Percentiles rank a stretch among this genome's conserved stretches.
Evolutionary conservation across 2,888 invertebrate species (phyloP).

Genomic region (Hedychridium roseum): DNA sequence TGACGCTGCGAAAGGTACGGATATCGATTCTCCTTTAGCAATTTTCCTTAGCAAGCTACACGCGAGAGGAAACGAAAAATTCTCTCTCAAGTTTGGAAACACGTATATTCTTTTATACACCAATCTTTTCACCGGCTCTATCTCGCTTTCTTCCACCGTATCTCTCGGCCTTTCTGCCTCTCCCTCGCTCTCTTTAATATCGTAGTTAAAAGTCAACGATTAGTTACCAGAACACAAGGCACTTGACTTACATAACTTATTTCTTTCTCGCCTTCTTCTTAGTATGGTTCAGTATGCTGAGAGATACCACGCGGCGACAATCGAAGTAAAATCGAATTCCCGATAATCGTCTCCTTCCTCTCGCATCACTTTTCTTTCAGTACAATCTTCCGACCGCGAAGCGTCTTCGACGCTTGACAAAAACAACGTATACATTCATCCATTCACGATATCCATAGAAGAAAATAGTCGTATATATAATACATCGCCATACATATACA

Average conservation of each 20-base stretch:
- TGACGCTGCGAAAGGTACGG: too few relatives aligned
- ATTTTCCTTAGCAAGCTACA: too few relatives aligned
- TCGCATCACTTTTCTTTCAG: constrained; percentile 10
- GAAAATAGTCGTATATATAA: constrained; percentile 56
- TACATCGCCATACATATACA: constrained; percentile 23
- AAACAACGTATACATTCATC: constrained; percentile 44
- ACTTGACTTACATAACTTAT: constrained; percentile 62
- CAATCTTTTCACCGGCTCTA: too few relatives aligned
- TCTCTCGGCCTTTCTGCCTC: constrained; percentile 25
- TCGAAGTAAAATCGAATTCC: neutral
- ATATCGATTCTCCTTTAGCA: too few relatives aligned
- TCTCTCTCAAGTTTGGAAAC: too few relatives aligned
- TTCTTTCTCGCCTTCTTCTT: constrained; percentile 43
- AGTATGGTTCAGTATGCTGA: constrained; percentile 50
- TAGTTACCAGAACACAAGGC: constrained; percentile 64
- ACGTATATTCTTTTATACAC: too few relatives aligned
- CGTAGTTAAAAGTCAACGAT: constrained; percentile 62
- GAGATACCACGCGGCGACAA: constrained; percentile 45
- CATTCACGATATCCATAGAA: constrained; percentile 58
- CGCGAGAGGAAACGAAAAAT: too few relatives aligned
- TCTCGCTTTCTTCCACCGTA: constrained; percentile 15
- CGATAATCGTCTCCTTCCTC: constrained; percentile 9
- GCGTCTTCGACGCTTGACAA: constrained; percentile 33
- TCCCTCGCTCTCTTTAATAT: constrained; percentile 41
- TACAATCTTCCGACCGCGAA: constrained; percentile 14